Base-by-base conservation (phyloP, 2,888 invertebrate species). In the Limnephilus marmoratus region DNA sequence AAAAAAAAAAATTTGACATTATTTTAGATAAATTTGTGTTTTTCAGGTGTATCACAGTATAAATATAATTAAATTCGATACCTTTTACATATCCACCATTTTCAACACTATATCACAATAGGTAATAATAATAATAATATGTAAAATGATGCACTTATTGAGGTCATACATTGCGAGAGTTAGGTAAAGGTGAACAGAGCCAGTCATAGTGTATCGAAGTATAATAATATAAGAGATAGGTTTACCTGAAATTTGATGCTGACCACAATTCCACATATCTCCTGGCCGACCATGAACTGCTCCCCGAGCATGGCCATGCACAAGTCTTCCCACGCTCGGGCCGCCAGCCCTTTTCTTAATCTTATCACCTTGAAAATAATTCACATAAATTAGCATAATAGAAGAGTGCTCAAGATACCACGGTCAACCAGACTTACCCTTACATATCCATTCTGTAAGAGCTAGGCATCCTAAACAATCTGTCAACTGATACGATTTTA, bases 221-320 rank as follows among this genome's bases (percentile, higher is more conserved):
- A 53, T 49, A 49, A 15, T 49, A 49, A 49, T 53, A 53, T 18
- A 53, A 15, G 68, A 68, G n/a, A 68, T 24, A 24, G 68, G 24
- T 68, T 68, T 68, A 98, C 98, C 97, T 98, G 99, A 96, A 98
- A 98, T 94, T 99, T 97, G 94, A 99, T 98, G 91, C 99, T 99
- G 94, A 99, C 98, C 93, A 99, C 99, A 93, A 99, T 98, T 29
- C 99, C 99, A 96, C 99, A 99, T 94, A 99, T 98, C 96, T 99
- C 99, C 94, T 99, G 98, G 31, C 99, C 99, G 82, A 99, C 99
- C 97, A 99, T 98, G 96, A 99, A 99, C 96, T 99, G 99, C 95
- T 99, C 99, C 7, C 99, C 99, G 94, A 99, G 96, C 98, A 99
- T 99, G 93, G 99, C 99, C 97, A 99, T 97, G 94, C 99, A 98